Base-by-base conservation (phyloP, 2,113 vertebrate genomes). In the Takifugu bimaculatus region DNA sequence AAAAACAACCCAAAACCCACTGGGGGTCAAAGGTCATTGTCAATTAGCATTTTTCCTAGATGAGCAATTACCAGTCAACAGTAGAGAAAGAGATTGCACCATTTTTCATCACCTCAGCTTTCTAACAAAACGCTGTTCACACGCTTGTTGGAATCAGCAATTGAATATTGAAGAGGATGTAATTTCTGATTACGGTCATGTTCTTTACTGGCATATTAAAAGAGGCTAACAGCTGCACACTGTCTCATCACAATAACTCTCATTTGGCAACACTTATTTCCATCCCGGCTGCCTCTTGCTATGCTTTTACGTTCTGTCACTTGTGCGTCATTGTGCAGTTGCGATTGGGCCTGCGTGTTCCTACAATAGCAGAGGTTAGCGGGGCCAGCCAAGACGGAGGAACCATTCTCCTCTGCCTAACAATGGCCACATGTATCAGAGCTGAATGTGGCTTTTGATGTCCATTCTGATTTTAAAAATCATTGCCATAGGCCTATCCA, bases 1-100 rank as follows among this genome's bases (percentile, higher is more conserved):
- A 79, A 82, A 78, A 80, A 80, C 59, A 68, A 67, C 59, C 12
- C 1, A 13, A 58, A 29, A 20, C 20, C 20, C 20, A 20, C 20
- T 20, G 27, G 60, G 29, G 78, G 82, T 82, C 72, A 85, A 77
- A 74, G 86, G 74, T 73, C 77, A 80, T 79, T 82, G 80, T 87
- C 86, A 89, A 89, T 89, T 87, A 82, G 75, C 65, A 75, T 75
- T n/a, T 63, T 67, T 81, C 78, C 75, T 79, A 83, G 80, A 87
- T 85, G 83, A 87, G 84, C 80, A 86, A 83, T 84, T 85, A 87
- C 64, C 58, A 85, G 64, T 79, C 77, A 80, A 84, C 83, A 61
- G 83, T 74, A 61, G 78, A 64, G 77, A 87, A 27, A 54, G 67
- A 78, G 83, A 88, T 86, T 87, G 84, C 79, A 80, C 71, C 65